These are phyloP conservation scores for Macropodus opercularis DNA, from an alignment of 2,797 vertebrate species.

Conservation along the genomic window DNA sequence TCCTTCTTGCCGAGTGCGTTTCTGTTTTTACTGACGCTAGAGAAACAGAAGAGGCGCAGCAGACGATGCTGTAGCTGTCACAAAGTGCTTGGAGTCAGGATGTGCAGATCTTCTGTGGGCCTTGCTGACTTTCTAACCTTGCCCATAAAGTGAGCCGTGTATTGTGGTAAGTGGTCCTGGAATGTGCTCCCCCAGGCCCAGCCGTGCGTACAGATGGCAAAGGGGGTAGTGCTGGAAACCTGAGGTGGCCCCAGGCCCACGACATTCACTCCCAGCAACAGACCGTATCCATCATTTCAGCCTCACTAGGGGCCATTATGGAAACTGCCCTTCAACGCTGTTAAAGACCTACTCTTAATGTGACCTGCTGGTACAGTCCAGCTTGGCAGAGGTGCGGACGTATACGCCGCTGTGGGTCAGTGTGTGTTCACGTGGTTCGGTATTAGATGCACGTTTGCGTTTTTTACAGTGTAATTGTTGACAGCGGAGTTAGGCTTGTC, in stretches of 20 bases:
- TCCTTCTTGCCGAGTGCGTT: slow-evolving; percentile 9
- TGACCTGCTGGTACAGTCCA: slow-evolving; percentile 51
- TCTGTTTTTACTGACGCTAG: slow-evolving; percentile 8
- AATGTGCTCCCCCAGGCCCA: slow-evolving; percentile 45
- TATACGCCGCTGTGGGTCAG: slow-evolving; percentile 19
- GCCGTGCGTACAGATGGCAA: slow-evolving; percentile 76
- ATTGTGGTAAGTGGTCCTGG: slow-evolving; percentile 48
- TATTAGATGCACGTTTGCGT: slow-evolving; percentile 9
- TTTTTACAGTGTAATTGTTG: slow-evolving; percentile 7
- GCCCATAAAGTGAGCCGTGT: slow-evolving; percentile 31
- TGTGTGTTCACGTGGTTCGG: slow-evolving; percentile 6
- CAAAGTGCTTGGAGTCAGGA: not conserved
- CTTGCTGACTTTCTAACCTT: slow-evolving; percentile 41
- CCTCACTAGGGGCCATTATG: slow-evolving; percentile 71
- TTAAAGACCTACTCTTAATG: slow-evolving; percentile 26
- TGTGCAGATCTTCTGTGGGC: slow-evolving; percentile 34
- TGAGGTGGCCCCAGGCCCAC: slow-evolving; percentile 57
- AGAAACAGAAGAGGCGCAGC: slow-evolving; percentile 10
- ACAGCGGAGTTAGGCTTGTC: slow-evolving; percentile 1
- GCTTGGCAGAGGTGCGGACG: slow-evolving; percentile 55
- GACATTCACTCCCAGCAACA: slow-evolving; percentile 69
- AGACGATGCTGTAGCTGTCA: slow-evolving; percentile 3
- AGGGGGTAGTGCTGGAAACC: slow-evolving; percentile 65
- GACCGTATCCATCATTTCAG: slow-evolving; percentile 78
- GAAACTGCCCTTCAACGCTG: slow-evolving; percentile 75